Percentiles rank a stretch among this genome's conserved stretches.
phyloP scores from a whole-genome alignment of 2,113 vertebrate genomes.

The Etheostoma cragini region DNA sequence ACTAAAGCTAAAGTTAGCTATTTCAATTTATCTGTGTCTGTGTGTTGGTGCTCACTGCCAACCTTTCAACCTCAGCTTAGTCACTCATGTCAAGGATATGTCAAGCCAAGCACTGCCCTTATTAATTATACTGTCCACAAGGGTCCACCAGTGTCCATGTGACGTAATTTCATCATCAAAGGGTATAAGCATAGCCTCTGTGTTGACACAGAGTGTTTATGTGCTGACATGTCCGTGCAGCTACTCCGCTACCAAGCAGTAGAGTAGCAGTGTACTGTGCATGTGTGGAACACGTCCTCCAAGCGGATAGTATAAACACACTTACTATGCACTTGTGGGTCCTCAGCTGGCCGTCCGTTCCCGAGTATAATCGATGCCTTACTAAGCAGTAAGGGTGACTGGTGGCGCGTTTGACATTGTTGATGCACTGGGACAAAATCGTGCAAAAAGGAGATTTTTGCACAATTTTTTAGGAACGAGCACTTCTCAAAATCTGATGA shows the following conservation, averaged over 20 bases:
- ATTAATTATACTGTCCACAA: background rate
- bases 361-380: too few relatives aligned
- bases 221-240: too few relatives aligned
- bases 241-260: too few relatives aligned
- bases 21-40: conserved; percentile 16
- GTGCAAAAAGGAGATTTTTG: background rate
- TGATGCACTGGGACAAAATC: background rate
- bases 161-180: too few relatives aligned
- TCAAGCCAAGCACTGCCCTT: background rate
- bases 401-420: conserved; percentile 9
- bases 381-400: background rate
- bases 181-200: too few relatives aligned
- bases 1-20: conserved; percentile 6
- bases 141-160: too few relatives aligned
- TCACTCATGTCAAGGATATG: conserved; percentile 6
- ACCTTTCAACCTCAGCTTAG: background rate
- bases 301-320: too few relatives aligned
- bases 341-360: too few relatives aligned
- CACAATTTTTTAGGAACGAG: background rate
- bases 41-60: background rate
- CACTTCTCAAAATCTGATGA: background rate
- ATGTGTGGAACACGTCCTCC: too few relatives aligned
- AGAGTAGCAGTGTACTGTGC: too few relatives aligned
- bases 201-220: too few relatives aligned
- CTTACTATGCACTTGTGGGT: too few relatives aligned